Conservation (phyloP, 2,113 vertebrate genomes). For the Sialia sialis region DNA sequence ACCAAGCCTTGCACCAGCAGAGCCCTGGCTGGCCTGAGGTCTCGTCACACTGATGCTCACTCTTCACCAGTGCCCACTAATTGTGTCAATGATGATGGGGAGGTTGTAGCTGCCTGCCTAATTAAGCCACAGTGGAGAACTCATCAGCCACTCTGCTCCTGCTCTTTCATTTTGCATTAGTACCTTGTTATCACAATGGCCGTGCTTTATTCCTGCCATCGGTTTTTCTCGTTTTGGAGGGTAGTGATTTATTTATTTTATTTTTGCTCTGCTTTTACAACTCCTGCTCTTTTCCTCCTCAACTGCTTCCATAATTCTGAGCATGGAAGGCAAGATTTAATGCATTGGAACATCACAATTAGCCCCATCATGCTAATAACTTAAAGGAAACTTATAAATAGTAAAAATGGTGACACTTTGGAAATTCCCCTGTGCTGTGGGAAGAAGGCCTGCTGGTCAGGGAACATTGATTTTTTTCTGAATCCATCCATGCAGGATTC, state of each 20-base stretch:
- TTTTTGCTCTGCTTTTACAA: background rate
- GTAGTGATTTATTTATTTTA: background rate
- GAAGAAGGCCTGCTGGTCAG: background rate
- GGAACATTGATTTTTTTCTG: constrained; percentile 49
- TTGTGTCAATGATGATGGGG: background rate
- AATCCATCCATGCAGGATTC: constrained; percentile 48
- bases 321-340: background rate
- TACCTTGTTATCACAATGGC: background rate
- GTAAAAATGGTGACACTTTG: background rate
- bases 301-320: background rate
- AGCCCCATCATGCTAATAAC: constrained; percentile 27
- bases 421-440: background rate
- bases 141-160: background rate
- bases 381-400: constrained; percentile 46
- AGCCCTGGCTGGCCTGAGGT: background rate
- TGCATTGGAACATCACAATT: constrained; percentile 14
- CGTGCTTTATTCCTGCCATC: background rate
- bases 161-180: background rate
- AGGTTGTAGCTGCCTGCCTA: background rate
- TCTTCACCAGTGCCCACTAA: background rate
- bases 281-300: background rate
- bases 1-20: background rate
- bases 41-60: background rate
- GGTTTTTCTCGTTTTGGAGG: background rate
- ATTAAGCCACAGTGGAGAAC: constrained; percentile 12